A percentile compares a stretch with the other conserved stretches of the same genome.
phyloP scores from a whole-genome alignment of 2,797 vertebrate species.

The Clarias pachynema region DNA sequence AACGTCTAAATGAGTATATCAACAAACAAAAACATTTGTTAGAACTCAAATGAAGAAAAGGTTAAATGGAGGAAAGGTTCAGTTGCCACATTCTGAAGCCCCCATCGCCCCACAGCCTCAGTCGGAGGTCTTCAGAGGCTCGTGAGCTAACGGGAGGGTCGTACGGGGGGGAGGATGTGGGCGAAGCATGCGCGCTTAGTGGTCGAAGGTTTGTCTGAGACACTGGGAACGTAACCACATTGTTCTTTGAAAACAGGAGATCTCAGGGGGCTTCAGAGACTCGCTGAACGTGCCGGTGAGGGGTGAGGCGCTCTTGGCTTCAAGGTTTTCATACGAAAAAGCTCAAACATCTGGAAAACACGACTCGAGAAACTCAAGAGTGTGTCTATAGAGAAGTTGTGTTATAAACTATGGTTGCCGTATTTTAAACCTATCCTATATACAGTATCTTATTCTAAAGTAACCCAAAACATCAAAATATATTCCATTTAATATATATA shows the following conservation, averaged over 20 bases:
- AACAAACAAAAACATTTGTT: not conserved
- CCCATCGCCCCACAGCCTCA: not conserved
- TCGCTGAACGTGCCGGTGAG: not conserved
- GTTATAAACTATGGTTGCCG: not conserved
- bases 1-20: not conserved
- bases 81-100: not conserved
- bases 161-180: slow-evolving; percentile 76
- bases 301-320: slow-evolving; percentile 22
- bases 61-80: not conserved
- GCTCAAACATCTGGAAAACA: slow-evolving; percentile 24
- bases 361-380: not conserved
- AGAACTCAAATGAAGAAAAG: not conserved
- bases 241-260: slow-evolving; percentile 83
- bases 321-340: slow-evolving; percentile 18
- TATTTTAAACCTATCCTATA: not conserved
- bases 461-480: not conserved
- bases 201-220: slow-evolving; percentile 63
- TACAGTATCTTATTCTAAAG: not conserved
- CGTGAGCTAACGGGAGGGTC: slow-evolving; percentile 63
- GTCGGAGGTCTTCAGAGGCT: slow-evolving; percentile 43
- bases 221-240: slow-evolving; percentile 69
- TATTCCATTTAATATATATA: not conserved
- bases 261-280: slow-evolving; percentile 68
- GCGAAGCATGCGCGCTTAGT: slow-evolving; percentile 56
- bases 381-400: not conserved